Base-by-base conservation (phyloP, 2,797 vertebrate species). In the Tapirus indicus region DNA sequence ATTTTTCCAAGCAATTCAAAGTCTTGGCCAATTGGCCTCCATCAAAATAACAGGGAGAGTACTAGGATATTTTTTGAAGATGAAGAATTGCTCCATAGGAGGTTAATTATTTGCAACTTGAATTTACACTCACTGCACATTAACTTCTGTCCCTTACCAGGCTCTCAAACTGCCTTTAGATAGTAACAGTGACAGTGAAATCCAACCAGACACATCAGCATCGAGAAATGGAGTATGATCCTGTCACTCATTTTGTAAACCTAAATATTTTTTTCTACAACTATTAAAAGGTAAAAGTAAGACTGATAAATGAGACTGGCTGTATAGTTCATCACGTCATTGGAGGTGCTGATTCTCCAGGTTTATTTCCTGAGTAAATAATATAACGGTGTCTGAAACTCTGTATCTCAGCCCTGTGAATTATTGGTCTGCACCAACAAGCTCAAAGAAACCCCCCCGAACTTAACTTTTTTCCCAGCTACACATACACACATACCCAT, bases 81-180 rank as follows among this genome's bases (percentile, higher is more conserved):
- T 88, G 71, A 94, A 68, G 75, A 93, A 90, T 54, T 90, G 58
- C 16, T 85, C 71, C 7, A 58, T 60, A 86, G 60, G 72, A 97
- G 49, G 60, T 27, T 78, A 95, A 96, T 97, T 84, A 80, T 94
- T 94, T 93, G 62, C 93, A 97, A 89, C 35, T 88, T 83, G 60
- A 88, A 88, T 82, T 62, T 95, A 79, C 2, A 75, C 32, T 44
- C 60, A 69, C 56, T 85, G 21, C 14, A 91, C 66, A 84, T 91
- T 91, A 95, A 85, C 91, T 87, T 87, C 69, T 90, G 16, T 2
- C 88, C 54, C 25, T 75, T 75, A n/a, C 9, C 47, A 83, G 41
- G 5, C 35, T 94, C 58, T 96, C 82, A 25, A 47, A 72, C 8
- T 77, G 49, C 72, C 71, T 88, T 94, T 58, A 88, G 25, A 87